Base-by-base conservation (phyloP, 2,113 vertebrate species). In the Pseudorhombus dupliciocellatus region DNA sequence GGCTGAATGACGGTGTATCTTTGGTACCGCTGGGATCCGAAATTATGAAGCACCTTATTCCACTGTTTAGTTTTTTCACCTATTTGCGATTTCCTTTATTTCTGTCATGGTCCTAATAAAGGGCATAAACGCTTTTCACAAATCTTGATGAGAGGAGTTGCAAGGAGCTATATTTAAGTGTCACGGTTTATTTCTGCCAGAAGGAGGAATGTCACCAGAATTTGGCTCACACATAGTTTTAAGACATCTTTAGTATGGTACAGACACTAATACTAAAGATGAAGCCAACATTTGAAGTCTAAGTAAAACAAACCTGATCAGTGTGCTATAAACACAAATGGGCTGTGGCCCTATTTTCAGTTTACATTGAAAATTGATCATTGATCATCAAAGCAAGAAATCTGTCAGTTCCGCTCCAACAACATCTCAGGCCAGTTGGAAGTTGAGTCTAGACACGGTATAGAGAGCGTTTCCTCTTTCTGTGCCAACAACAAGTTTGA, bases 11-110 rank as follows among this genome's bases (percentile, higher is more conserved):
- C 22, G 42, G 18, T 74, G 65, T 54, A 24, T 84, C 84, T 87
- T 86, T 81, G 84, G 80, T 85, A 18, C 70, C 65, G 58, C 5
- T 25, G 44, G 44, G 18, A 48, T n/a, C 46, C n/a, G 16, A 46
- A 0, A 18, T 73, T 77, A n/a, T 81, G n/a, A 26, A 66, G 64
- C 12, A 44, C 70, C 12, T 78, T 60, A 68, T 62, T 67, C 46
- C 52, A 80, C 62, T 58, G 62, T 44, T 44, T 44, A 18, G 40
- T 44, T 44, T 44, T 44, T 5, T 42, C 14, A 15, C 14, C 46
- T 48, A 20, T n/a, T 46, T 50, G 7, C 7, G 46, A 50, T 50
- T 50, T 50, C 46, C 20, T 50, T 37, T 37, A 37, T 37, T 37
- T 44, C 40, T 44, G 40, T 44, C 2, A 44, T 44, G 14, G 4